Base-by-base conservation (phyloP, 1,140 invertebrate genomes). In the Drosophila ambigua region DNA sequence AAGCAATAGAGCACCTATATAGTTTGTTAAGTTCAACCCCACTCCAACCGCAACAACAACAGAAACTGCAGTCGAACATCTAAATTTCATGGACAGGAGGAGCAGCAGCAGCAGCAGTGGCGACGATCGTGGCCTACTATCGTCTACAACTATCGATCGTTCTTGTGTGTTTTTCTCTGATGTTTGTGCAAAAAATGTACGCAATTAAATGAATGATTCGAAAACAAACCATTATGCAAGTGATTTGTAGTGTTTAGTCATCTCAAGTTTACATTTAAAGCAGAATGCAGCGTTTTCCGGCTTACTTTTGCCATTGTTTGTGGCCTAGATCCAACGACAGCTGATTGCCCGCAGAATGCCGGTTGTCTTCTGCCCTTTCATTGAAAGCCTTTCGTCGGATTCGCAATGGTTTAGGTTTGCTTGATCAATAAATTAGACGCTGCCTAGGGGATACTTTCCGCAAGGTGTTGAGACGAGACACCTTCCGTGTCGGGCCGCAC, bases 391-490 rank as follows among this genome's bases (percentile, higher is more conserved):
- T 16, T 28, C 68, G 13, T 13, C 15, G 9, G 43, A 6, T 20
- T 26, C 5, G 5, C 28, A 31, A 31, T 31, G 2, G 31, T 45
- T 20, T 15, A 31, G 50, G 45, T 31, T 50, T 79, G 79, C 88
- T 87, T 63, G 61, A 69, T 88, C 83, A 62, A 88, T 88, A 87
- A 46, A 53, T 68, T 57, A 44, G 15, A 59, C 50, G 76, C 63
- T 66, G 49, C 67, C 77, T 41, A 55, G 67, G 69, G 72, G 31
- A 23, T 41, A 50, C 5, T 3, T 49, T 49, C 9, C 68, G 50
- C 48, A 39, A 88, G 79, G 84, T 88, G 84, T 83, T 88, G 66
- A 66, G 57, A 79, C 83, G 66, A 64, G 63, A 83, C 83, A 82
- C 79, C 83, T 79, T 20, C 51, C 51, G 64, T 80, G 73, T 61